These are phyloP conservation scores for Emydoidea blandingii DNA, from an alignment of 2,797 vertebrate genomes.

Conservation along the genomic window DNA sequence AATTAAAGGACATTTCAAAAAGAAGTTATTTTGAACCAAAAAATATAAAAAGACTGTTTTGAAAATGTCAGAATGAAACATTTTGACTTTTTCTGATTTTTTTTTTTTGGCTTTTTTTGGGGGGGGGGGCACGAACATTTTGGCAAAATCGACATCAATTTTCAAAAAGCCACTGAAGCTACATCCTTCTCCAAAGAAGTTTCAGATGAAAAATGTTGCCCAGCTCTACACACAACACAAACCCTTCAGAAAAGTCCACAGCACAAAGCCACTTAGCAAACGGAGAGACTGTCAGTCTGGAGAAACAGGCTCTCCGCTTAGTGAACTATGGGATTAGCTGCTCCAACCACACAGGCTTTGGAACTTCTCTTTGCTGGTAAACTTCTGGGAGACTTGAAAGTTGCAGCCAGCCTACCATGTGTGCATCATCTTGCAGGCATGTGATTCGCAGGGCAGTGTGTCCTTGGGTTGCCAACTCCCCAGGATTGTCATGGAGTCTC, in stretches of 20 bases:
- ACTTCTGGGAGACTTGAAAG: background rate
- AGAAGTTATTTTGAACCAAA: background rate
- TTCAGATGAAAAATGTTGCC: background rate
- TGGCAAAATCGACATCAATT: background rate
- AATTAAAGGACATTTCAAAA: background rate
- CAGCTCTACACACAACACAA: background rate
- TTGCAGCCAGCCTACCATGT: background rate
- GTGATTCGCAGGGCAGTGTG: accelerated
- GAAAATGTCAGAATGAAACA: background rate
- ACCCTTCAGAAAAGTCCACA: background rate
- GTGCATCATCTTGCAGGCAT: background rate
- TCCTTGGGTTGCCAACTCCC: background rate
- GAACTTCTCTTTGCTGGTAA: background rate
- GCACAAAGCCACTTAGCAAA: background rate
- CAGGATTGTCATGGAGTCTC: background rate
- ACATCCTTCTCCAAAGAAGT: background rate
- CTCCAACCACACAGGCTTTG: background rate
- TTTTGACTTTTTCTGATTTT: background rate
- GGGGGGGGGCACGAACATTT: background rate
- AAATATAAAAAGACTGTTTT: background rate
- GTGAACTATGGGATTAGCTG: background rate
- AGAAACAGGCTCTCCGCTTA: background rate
- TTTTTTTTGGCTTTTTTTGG: background rate
- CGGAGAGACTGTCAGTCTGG: background rate
- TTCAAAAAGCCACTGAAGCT: background rate